Percentiles rank a stretch among this genome's conserved stretches.
phyloP scores from a whole-genome alignment of 2,797 vertebrate species.

The Holocentrus rufus region DNA sequence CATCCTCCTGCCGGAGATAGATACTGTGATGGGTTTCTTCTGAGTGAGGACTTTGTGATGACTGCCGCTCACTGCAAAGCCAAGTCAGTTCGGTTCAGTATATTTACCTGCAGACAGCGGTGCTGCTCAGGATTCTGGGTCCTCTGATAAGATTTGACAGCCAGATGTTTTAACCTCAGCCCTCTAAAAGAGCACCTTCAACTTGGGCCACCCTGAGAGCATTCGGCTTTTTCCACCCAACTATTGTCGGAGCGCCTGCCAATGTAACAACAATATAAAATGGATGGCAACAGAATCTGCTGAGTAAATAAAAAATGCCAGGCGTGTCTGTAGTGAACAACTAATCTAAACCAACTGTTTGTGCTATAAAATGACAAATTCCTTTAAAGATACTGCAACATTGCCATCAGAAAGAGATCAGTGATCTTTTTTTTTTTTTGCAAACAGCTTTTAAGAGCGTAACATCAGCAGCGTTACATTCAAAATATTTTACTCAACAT shows the following conservation, averaged over 20 bases:
- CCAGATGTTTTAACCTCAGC: not conserved
- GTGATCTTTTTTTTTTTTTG: too few relatives aligned
- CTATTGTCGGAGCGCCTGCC: not conserved
- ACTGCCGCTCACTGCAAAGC: slow-evolving; percentile 72
- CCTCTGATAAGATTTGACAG: not conserved
- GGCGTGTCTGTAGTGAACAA: not conserved
- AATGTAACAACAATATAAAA: not conserved
- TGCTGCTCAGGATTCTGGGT: not conserved
- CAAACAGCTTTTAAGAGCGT: accelerated
- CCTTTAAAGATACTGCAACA: too few relatives aligned
- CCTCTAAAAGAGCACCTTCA: too few relatives aligned
- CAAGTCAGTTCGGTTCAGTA: slow-evolving; percentile 43
- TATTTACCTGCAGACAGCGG: not conserved
- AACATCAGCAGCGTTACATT: not conserved
- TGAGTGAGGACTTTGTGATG: slow-evolving; percentile 74
- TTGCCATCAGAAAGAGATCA: too few relatives aligned
- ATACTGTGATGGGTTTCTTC: slow-evolving; percentile 66
- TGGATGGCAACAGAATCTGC: not conserved
- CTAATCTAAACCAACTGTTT: not conserved
- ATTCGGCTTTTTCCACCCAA: not conserved
- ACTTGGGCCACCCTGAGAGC: too few relatives aligned
- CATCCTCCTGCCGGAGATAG: too few relatives aligned
- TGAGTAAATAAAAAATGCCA: not conserved
- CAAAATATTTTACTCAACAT: too few relatives aligned
- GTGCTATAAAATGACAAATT: not conserved